phyloP scores from a whole-genome alignment of 2,113 vertebrate species.

The Tonatia bakeri region DNA sequence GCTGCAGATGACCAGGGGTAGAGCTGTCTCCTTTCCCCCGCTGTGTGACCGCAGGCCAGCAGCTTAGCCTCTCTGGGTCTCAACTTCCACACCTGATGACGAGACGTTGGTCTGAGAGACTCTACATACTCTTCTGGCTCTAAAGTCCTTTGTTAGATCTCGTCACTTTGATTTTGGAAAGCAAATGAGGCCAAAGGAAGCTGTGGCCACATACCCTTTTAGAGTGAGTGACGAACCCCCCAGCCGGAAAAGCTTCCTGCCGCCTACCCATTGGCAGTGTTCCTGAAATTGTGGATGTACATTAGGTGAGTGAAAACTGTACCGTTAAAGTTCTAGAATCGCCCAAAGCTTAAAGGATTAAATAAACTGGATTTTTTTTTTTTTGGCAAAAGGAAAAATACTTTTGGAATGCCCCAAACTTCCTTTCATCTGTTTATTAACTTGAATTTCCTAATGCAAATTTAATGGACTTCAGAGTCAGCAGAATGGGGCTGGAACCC shows the following conservation, averaged over 20 bases:
- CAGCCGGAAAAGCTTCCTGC: neutral
- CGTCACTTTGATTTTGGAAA: neutral
- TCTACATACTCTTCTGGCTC: neutral
- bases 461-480: neutral
- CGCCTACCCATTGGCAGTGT: accelerated
- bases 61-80: neutral
- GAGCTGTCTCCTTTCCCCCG: neutral
- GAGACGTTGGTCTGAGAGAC: neutral
- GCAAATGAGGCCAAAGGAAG: neutral
- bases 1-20: neutral
- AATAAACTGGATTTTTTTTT: neutral
- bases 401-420: neutral
- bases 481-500: neutral
- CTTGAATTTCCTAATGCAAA: neutral
- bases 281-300: neutral
- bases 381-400: neutral
- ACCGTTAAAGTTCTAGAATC: neutral
- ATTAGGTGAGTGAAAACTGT: neutral
- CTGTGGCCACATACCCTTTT: neutral
- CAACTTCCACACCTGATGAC: neutral
- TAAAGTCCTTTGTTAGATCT: neutral
- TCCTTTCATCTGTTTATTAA: neutral
- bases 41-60: neutral
- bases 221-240: neutral
- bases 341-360: neutral